Base-by-base conservation (phyloP, 2,113 vertebrate genomes). In the Acanthisitta chloris region DNA sequence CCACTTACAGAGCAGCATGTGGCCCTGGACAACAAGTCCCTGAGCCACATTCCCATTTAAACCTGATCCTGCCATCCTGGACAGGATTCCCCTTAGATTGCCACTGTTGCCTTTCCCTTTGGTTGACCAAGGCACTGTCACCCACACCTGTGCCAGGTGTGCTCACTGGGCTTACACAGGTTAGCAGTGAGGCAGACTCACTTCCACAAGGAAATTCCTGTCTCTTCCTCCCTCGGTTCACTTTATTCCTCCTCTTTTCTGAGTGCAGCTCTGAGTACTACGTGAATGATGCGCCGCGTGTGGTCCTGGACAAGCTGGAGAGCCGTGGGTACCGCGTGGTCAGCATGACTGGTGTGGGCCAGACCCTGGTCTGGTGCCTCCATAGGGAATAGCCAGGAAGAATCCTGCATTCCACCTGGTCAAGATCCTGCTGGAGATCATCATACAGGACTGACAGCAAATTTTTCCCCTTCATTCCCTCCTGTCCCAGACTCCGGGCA, bases 341-440 rank as follows among this genome's bases (percentile, higher is more conserved):
- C 92, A 97, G 98, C 92, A 99, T 99, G 99, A 99, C 99, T 0
- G 99, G 99, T 2, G 99, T 99, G 93, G 99, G 99, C 42, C 99
- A 99, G 98, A 99, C 99, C 0, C 90, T 99, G 96, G 99, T 99
- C 92, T 99, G 99, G 99, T 99, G 99, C 96, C 98, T 99, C 55
- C 98, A 99, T 96, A 99, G 98, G 97, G 98, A 99, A 64, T 97
- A 97, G 89, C 24, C 3, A 23, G 54, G 17, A 36, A 21, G 59
- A 25, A 58, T 34, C 9, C 15, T 3, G 62, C 12, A 0, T 45
- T 65, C 86, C 70, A 20, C 42, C 51, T 0, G 2, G 34, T 33
- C 10, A 4, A 12, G 55, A 28, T 28, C 65, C 52, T 54, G 59
- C 82, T 15, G 64, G 74, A 46, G 9, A 72, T 34, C 52, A 2